Evolutionary conservation across 1,140 invertebrate species (phyloP).

Genomic region (Cydia amplana): DNA sequence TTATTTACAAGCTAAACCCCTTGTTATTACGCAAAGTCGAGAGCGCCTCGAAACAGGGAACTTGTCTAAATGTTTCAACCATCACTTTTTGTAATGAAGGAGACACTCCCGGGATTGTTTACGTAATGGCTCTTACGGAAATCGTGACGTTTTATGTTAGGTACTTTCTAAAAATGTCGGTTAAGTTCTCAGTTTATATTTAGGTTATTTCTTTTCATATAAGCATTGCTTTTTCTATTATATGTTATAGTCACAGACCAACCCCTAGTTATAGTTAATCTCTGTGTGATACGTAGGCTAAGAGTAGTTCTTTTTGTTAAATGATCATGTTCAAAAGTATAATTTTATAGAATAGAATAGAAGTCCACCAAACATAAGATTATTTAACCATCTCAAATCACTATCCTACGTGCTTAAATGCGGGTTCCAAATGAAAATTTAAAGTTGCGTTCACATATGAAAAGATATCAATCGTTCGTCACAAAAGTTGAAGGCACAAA

Average conservation of each 20-base stretch:
- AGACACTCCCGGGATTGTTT: conserved; percentile 1
- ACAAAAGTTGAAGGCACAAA: no score
- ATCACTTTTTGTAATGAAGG: conserved; percentile 17
- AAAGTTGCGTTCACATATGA: no score
- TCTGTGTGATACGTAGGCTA: no score
- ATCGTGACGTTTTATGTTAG: not conserved
- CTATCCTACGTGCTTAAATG: no score
- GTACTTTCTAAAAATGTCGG: not conserved
- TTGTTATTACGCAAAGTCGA: conserved; percentile 19
- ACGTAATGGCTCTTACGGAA: not conserved
- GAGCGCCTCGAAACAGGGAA: not conserved
- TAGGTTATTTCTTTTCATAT: not conserved
- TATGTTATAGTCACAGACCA: not conserved
- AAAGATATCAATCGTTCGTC: no score
- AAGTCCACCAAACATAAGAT: no score
- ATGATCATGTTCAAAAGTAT: not conserved
- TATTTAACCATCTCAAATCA: no score
- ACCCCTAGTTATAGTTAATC: no score
- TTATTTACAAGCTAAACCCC: conserved; percentile 6
- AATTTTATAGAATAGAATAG: not conserved
- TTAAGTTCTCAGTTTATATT: not conserved
- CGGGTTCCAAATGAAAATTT: no score
- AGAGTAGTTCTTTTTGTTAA: not conserved
- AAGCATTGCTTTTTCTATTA: not conserved
- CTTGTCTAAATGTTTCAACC: conserved; percentile 5